Evolutionary conservation across 1,140 invertebrate species (phyloP).

Genomic region (Stegodyphus mimosarum): DNA sequence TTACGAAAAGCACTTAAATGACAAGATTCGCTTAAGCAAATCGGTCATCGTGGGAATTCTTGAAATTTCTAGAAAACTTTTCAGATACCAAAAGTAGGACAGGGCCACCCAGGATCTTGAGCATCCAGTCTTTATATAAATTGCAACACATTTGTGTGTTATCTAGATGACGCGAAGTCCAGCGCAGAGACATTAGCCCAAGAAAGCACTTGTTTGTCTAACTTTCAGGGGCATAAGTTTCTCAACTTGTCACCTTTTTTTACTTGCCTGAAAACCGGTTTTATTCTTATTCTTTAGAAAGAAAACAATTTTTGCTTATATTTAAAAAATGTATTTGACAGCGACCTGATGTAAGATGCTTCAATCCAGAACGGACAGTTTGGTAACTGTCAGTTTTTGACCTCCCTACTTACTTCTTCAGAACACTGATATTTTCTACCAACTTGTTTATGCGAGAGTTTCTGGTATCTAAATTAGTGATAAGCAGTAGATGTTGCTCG

Average conservation of each 20-base stretch:
- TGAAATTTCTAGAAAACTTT: neutral
- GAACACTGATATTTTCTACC: no score
- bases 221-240: constrained; percentile 22
- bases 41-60: constrained; percentile 5
- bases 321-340: no score
- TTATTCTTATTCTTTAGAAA: neutral
- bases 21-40: neutral
- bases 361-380: no score
- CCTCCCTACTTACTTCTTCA: no score
- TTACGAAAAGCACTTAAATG: constrained; percentile 16
- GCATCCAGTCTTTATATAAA: constrained; percentile 32
- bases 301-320: no score
- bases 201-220: constrained; percentile 31
- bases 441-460: no score
- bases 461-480: no score
- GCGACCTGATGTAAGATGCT: no score
- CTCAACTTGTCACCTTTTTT: constrained; percentile 29
- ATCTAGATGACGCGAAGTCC: constrained; percentile 39
- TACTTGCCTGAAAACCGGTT: constrained; percentile 27
- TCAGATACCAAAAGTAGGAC: constrained; percentile 7
- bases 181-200: constrained; percentile 9
- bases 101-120: constrained; percentile 24
- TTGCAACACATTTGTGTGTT: constrained; percentile 31
- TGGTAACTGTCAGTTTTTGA: no score
- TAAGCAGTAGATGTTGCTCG: no score